Evolutionary conservation across 2,888 invertebrate species (phyloP), one percentile per base, ranked within the genome.

Genomic region (Linyphia triangularis): DNA sequence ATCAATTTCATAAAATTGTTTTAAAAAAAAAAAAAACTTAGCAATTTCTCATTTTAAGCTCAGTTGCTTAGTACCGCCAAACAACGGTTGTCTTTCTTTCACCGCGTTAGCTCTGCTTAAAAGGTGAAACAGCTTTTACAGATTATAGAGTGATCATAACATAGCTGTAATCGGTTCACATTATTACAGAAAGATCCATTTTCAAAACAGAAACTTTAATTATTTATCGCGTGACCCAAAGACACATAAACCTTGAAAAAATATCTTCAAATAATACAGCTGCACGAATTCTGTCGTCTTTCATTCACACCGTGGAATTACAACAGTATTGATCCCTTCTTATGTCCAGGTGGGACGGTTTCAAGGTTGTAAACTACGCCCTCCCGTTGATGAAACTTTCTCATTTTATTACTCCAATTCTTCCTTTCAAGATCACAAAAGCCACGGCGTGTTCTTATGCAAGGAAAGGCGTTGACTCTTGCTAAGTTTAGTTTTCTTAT

Each of bases 301-400:
- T 77, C 77, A 63, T 77, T 63, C 22, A 33, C 33, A 75, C 59
- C 28, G 22, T 10, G 6, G 16, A 77, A 51, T n/a, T 51, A 51
- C n/a, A 13, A 51, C 13, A 51, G 13, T 69, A 81, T 81, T 81
- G 81, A 81, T 81, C 26, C 57, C 67, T n/a, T 51, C 26, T 7
- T 40, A 67, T 22, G 69, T 43, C 28, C 78, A 43, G 65, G 28
- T 78, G 78, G 43, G 37, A 24, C 65, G 26, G 51, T 77, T 33
- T 81, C 69, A 81, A 81, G 81, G 81, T 67, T 22, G 43, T n/a
- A 33, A 67, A 26, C 26, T 16, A 81, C 81, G 81, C 81, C 81
- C 51, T 28, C 13, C 24, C 16, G 13, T 30, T 63, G 26, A 63
- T 24, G 43, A 33, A 19, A 6, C 26, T 57, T 30, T 63, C 19